Evolutionary conservation across 2,888 invertebrate genomes (phyloP), one percentile per base, ranked within the genome.

Genomic region (Neoscelio sp.): DNA sequence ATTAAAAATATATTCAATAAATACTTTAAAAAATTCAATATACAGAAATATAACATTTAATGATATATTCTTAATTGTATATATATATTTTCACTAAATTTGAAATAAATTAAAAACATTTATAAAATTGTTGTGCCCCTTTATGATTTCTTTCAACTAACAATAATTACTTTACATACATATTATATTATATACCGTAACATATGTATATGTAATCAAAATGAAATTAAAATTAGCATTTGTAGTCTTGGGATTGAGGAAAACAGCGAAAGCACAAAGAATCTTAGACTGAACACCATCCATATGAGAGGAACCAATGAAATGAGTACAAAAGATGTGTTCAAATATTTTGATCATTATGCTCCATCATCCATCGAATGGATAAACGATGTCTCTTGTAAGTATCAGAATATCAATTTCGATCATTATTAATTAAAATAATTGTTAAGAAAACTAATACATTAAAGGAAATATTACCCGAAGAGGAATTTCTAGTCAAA

Each of bases 301-400:
- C 95, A 96, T 88, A 91, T 97, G 87, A 91, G 94, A 87, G 96
- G 96, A 50, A 93, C 95, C 0, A 93, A 95, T 83, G 93, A 95
- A 28, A 93, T 97, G 92, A 94, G 92, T 82, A 95, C 96, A 1
- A 93, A 94, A 87, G 96, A 97, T 88, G 93, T 97, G 52, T 95
- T 96, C 87, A 93, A 94, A 82, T 96, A 96, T 90, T 95, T 97
- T 87, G 92, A 93, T 87, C 94, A 94, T 82, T 95, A 94, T 89
- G 94, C 93, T 56, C 96, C 97, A n/a, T 91, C 93, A 7, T 94
- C 94, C 6, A 92, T 97, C 54, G 96, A 97, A 91, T 96, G 96
- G 96, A 93, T 96, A 71, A 94, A 95, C 91, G 95, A 95, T 87
- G 91, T 92, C 82, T 95, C 95, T 84, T 97, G 96, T 94, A 91